Evolutionary conservation across 2,888 invertebrate genomes (phyloP).

Genomic region (Drosophila pegasa): DNA sequence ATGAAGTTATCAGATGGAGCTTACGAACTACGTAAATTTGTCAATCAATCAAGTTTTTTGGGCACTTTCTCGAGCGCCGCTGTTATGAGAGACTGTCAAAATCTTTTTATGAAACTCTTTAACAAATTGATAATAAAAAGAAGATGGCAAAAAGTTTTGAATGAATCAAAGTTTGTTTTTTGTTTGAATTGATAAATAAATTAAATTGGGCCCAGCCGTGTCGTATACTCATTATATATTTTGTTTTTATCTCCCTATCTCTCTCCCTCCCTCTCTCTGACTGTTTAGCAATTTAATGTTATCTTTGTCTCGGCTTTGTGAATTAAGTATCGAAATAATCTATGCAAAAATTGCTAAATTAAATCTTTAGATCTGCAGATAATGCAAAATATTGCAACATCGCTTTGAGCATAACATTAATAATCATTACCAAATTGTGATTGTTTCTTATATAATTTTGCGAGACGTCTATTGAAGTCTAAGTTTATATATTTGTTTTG

Average conservation of each 20-base stretch:
- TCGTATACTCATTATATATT: constrained; percentile 10
- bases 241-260: too few relatives aligned
- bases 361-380: constrained; percentile 26
- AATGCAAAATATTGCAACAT: constrained; percentile 17
- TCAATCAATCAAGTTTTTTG: constrained; percentile 17
- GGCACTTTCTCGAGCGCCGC: constrained; percentile 54
- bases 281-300: constrained; percentile 66
- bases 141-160: constrained; percentile 42
- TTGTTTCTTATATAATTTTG: constrained; percentile 62
- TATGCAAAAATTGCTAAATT: constrained; percentile 51
- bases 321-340: constrained; percentile 1
- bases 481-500: constrained; percentile 19
- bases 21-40: constrained; percentile 37
- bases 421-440: constrained; percentile 52
- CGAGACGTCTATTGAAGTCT: constrained; percentile 13
- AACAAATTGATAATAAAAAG: constrained; percentile 56
- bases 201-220: constrained; percentile 54
- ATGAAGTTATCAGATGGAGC: constrained; percentile 16
- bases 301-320: constrained; percentile 55
- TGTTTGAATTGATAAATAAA: constrained; percentile 48
- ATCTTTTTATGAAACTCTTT: constrained; percentile 64
- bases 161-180: constrained; percentile 47
- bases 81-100: constrained; percentile 57
- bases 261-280: neutral
- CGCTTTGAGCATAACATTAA: constrained; percentile 38